Base-by-base conservation (phyloP, 2,888 invertebrate species). In the Heliconius ismenius region DNA sequence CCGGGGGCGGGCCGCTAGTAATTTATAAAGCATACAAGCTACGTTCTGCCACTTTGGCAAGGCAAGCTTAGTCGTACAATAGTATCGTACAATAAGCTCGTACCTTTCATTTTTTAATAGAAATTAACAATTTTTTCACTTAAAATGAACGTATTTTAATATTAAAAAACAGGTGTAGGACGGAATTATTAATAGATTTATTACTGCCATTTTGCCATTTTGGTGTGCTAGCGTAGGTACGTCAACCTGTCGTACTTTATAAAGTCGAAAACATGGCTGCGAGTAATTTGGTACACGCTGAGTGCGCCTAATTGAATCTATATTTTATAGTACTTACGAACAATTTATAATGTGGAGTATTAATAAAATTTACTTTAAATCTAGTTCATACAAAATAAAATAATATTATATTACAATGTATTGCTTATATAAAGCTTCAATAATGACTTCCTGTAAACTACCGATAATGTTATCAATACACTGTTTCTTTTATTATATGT, bases 291-390 rank as follows among this genome's bases (percentile, higher is more conserved):
- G 64, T 70, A 75, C 70, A 70, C 64, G 70, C 69, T 21, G 64
- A 70, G 54, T 54, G 62, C 63, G 63, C 54, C 63, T 75, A 75
- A 75, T 75, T 75, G 69, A 75, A 75, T 69, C 49, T 67, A 49
- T 70, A 70, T 69, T 36, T 39, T 58, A 26, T 60, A 36, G 58
- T 39, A 60, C 39, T 9, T 67, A 60, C 26, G 49, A 24, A 26
- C 18, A 60, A 21, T 36, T 72, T 36, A 21, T 58, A 54, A 32
- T 4, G 28, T 24, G 18, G 11, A 28, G 18, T 11, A 60, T 58
- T 21, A 15, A 24, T 60, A 9, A 60, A 36, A 32, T 24, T 36
- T 36, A n/a, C n/a, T 32, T 62, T 67, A 36, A 24, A 67, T n/a
- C 24, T 24, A 24, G 7, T 67, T 67, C 7, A 11, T 11, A 36